A percentile compares a stretch with the other conserved stretches of the same genome.
phyloP scores from a whole-genome alignment of 2,888 invertebrate genomes.

The Orchesellides sinensis region DNA sequence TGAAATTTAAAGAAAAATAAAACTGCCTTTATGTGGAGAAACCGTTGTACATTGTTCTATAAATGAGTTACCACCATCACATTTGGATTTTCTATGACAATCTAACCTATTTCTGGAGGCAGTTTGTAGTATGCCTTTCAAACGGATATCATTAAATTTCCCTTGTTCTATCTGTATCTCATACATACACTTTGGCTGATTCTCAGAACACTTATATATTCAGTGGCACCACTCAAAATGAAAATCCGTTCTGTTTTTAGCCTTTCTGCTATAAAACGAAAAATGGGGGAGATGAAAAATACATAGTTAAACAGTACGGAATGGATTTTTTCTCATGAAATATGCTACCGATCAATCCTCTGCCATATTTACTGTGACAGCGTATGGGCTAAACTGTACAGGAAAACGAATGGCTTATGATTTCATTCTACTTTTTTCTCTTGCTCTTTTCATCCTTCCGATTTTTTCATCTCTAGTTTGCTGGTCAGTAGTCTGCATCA shows the following conservation, averaged over 20 bases:
- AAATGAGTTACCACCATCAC: too few species aligned
- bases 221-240: too few species aligned
- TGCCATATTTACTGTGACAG: constrained; percentile 70
- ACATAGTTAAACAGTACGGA: constrained; percentile 54
- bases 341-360: constrained; percentile 70
- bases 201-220: too few species aligned
- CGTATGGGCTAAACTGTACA: constrained; percentile 63
- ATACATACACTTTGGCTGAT: too few species aligned
- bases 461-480: constrained; percentile 46
- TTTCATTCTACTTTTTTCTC: constrained; percentile 58
- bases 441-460: constrained; percentile 34
- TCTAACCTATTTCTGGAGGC: too few species aligned
- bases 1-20: too few species aligned
- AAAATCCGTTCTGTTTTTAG: constrained; percentile 48
- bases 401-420: constrained; percentile 65
- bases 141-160: too few species aligned
- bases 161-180: too few species aligned
- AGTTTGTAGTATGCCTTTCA: too few species aligned
- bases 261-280: constrained; percentile 17
- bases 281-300: constrained; percentile 51
- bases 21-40: too few species aligned
- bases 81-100: too few species aligned
- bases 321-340: constrained; percentile 66
- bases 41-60: too few species aligned
- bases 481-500: constrained; percentile 54